A percentile compares a stretch with the other conserved stretches of the same genome.
Evolutionary conservation across 2,113 vertebrate genomes (phyloP).

Genomic region (Pteropus alecto): DNA sequence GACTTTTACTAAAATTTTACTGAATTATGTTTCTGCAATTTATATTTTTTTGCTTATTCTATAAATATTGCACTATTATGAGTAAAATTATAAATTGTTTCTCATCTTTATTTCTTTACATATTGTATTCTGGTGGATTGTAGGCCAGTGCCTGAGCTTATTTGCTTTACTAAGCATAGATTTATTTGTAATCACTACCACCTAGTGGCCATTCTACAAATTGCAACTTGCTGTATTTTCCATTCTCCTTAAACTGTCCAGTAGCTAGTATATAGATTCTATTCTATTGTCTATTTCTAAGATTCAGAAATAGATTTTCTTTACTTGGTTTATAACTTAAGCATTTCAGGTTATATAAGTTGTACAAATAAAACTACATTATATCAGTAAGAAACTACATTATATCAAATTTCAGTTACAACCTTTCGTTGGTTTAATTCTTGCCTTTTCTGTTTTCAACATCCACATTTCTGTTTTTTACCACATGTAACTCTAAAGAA

Average conservation of each 20-base stretch:
- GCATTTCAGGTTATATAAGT: background rate
- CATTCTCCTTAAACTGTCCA: background rate
- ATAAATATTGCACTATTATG: background rate
- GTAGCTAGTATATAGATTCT: background rate
- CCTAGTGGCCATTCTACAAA: slow-evolving; percentile 77
- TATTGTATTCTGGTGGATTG: background rate
- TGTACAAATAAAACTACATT: slow-evolving; percentile 16
- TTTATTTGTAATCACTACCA: slow-evolving; percentile 66
- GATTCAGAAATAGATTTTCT: slow-evolving; percentile 3
- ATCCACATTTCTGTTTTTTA: background rate
- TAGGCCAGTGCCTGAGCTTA: background rate
- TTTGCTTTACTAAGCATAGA: background rate
- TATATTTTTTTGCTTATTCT: background rate
- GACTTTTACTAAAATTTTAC: background rate
- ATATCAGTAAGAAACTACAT: background rate
- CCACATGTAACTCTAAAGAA: background rate
- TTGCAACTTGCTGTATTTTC: slow-evolving; percentile 61
- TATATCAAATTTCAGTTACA: background rate
- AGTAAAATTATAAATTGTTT: background rate
- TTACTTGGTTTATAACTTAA: slow-evolving; percentile 5
- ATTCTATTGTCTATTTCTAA: background rate
- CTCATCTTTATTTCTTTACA: background rate
- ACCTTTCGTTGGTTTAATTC: background rate
- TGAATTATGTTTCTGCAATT: background rate
- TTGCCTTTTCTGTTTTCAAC: background rate